Percentiles rank a stretch among this genome's conserved stretches.
phyloP scores from a whole-genome alignment of 2,797 vertebrate genomes.

The Gymnoscopelus braueri region DNA sequence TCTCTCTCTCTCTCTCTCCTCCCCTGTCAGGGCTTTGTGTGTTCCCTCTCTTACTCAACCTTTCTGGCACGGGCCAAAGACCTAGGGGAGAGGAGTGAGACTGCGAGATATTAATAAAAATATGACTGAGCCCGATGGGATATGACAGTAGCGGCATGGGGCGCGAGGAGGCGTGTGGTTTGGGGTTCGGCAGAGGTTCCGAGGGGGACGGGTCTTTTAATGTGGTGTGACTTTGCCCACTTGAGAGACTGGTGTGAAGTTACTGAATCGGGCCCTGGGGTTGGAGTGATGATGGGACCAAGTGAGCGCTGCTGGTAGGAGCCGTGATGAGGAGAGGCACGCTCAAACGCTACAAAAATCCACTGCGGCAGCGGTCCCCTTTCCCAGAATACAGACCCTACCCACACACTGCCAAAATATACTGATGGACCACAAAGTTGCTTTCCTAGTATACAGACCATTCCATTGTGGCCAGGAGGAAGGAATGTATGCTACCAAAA shows the following conservation, averaged over 20 bases:
- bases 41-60: constrained; percentile 33
- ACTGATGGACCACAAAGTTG: constrained; percentile 49
- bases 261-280: constrained; percentile 71
- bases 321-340: constrained; percentile 51
- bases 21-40: constrained; percentile 6
- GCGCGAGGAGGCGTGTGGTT: constrained; percentile 51
- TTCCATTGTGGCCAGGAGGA: too few relatives aligned
- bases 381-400: constrained; percentile 1
- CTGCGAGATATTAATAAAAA: constrained; percentile 74
- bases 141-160: constrained; percentile 73
- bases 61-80: constrained; percentile 41
- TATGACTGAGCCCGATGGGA: constrained; percentile 67
- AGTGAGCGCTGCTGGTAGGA: constrained; percentile 40
- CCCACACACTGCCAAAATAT: constrained; percentile 23
- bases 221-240: constrained; percentile 80
- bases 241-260: constrained; percentile 81
- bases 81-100: constrained; percentile 21
- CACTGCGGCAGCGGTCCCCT: constrained; percentile 26
- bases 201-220: constrained; percentile 59
- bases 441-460: constrained; percentile 33
- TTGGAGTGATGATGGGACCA: constrained; percentile 65
- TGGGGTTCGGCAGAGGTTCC: constrained; percentile 12
- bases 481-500: too few relatives aligned
- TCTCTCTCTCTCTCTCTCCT: constrained; percentile 17
- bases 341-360: constrained; percentile 74